Percentiles rank a stretch among this genome's conserved stretches.
Conservation (phyloP, 2,888 invertebrate species). For the Patella ulyssiponensis region DNA sequence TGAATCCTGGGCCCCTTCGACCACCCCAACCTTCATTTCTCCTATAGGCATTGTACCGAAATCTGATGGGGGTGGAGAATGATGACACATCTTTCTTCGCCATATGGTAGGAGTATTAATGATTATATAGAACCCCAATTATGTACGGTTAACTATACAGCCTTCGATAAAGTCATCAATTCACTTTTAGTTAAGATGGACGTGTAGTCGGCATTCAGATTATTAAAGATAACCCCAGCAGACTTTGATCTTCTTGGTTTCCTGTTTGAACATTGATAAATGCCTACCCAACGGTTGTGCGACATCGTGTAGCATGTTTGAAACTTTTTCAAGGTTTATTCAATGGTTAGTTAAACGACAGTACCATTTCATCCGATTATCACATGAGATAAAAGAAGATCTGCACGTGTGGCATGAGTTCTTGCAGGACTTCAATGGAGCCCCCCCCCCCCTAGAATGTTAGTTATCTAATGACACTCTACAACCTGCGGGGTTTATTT, state of each 20-base stretch:
- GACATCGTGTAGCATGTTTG: not conserved
- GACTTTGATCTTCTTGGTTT: not conserved
- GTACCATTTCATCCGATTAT: no score
- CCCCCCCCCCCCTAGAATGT: not conserved
- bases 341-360: not conserved
- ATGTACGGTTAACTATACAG: no score
- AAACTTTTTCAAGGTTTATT: not conserved
- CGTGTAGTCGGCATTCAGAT: not conserved
- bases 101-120: no score
- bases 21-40: no score
- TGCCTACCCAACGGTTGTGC: not conserved
- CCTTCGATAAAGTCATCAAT: no score
- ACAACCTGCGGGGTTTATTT: conserved; percentile 14
- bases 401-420: conserved; percentile 16
- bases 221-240: not conserved
- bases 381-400: no score
- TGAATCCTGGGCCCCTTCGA: not conserved
- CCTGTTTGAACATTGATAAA: not conserved
- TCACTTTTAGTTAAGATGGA: no score
- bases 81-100: no score
- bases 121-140: no score
- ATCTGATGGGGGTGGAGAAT: no score
- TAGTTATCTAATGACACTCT: conserved; percentile 14
- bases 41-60: no score
- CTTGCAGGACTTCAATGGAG: conserved; percentile 25